Percentiles rank a stretch among this genome's conserved stretches.
Evolutionary conservation across 2,888 invertebrate species (phyloP).

Genomic region (Polylopha cassiicola): DNA sequence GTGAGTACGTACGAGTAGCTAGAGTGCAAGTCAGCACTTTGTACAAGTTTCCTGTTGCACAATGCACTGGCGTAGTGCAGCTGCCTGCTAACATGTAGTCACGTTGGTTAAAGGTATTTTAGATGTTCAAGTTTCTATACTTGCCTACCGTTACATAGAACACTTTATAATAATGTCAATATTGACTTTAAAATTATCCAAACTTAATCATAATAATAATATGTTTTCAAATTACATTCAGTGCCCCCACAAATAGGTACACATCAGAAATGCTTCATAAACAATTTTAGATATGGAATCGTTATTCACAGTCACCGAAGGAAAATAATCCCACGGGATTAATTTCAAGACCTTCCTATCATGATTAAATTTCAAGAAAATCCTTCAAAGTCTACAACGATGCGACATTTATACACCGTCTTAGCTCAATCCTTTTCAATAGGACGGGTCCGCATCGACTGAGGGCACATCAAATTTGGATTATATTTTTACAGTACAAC

Average conservation of each 20-base stretch:
- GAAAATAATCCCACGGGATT: conserved; percentile 61
- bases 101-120: no score
- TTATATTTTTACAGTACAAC: conserved; percentile 70
- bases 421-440: conserved; percentile 69
- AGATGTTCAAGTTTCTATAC: no score
- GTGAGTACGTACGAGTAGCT: conserved; percentile 32
- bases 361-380: conserved; percentile 60
- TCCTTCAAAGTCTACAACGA: conserved; percentile 50
- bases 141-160: no score
- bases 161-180: no score
- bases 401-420: conserved; percentile 49
- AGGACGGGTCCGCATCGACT: conserved; percentile 32
- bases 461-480: conserved; percentile 43
- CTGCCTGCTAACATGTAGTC: no score
- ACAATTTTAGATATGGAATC: neutral
- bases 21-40: conserved; percentile 49
- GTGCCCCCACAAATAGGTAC: neutral
- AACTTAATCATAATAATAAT: no score
- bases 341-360: conserved; percentile 51
- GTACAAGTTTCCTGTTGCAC: conserved; percentile 48
- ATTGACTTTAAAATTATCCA: no score
- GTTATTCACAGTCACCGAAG: conserved; percentile 32
- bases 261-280: neutral
- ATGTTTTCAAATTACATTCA: no score
- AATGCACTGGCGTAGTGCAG: conserved; percentile 12